Conservation (phyloP, 2,888 invertebrate genomes). For the Biston betularia region DNA sequence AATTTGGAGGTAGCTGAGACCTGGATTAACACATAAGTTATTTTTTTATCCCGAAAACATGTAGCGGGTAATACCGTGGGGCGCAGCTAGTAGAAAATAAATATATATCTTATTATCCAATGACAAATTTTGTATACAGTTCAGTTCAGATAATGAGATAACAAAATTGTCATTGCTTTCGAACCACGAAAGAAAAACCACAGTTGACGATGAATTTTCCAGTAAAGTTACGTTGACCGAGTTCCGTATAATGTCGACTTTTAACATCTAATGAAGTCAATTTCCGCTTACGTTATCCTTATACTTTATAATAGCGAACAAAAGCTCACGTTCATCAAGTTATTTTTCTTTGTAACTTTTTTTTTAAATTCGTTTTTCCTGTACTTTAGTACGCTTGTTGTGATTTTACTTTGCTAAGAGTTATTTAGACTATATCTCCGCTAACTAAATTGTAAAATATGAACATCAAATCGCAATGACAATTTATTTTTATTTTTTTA, state of each 20-base stretch:
- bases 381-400: not conserved
- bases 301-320: not conserved
- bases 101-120: too few relatives aligned
- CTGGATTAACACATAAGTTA: too few relatives aligned
- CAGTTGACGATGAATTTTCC: not conserved
- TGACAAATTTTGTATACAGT: too few relatives aligned
- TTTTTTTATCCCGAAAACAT: too few relatives aligned
- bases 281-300: slow-evolving; percentile 1
- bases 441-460: too few relatives aligned
- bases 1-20: too few relatives aligned
- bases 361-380: slow-evolving; percentile 7
- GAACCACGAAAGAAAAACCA: not conserved
- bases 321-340: slow-evolving; percentile 2
- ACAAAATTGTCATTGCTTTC: not conserved
- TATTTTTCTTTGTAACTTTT: slow-evolving; percentile 2
- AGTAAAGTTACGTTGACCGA: not conserved
- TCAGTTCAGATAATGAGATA: too few relatives aligned
- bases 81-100: too few relatives aligned
- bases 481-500: too few relatives aligned
- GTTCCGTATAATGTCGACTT: not conserved
- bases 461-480: too few relatives aligned
- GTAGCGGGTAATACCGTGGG: too few relatives aligned
- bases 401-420: not conserved
- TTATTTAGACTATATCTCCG: not conserved
- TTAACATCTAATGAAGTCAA: slow-evolving; percentile 8